Evolutionary conservation across 2,113 vertebrate species (phyloP).

Genomic region (Nothocercus nigrocapillus): DNA sequence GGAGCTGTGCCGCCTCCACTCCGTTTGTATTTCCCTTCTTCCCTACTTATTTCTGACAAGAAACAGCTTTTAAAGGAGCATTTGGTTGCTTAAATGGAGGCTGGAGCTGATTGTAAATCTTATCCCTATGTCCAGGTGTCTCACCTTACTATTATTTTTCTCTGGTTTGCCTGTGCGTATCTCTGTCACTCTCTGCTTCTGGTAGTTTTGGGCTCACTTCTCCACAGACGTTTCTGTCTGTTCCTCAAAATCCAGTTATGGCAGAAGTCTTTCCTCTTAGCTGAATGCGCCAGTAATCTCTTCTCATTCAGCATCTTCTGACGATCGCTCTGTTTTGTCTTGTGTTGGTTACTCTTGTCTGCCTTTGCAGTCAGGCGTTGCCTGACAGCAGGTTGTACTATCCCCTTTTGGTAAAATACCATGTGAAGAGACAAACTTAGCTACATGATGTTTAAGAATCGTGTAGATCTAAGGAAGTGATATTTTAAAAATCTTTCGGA

Average conservation of each 20-base stretch:
- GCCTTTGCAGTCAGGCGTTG: conserved; percentile 6
- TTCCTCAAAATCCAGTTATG: background rate
- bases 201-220: background rate
- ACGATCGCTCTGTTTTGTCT: conserved; percentile 41
- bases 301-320: conserved; percentile 51
- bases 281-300: conserved; percentile 28
- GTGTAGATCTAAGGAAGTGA: background rate
- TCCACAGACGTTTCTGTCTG: conserved; percentile 6
- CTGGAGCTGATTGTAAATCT: background rate
- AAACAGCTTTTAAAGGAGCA: background rate
- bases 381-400: conserved; percentile 40
- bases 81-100: background rate
- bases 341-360: conserved; percentile 8
- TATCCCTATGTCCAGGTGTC: background rate
- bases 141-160: background rate
- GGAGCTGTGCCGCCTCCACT: background rate
- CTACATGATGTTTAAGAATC: conserved; percentile 20
- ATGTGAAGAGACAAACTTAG: conserved; percentile 17
- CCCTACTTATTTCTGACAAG: background rate
- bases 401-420: conserved; percentile 58
- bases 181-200: background rate
- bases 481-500: conserved; percentile 18
- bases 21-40: background rate
- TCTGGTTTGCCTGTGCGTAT: background rate
- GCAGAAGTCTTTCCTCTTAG: conserved; percentile 33